Base-by-base conservation (phyloP, 1,140 invertebrate species). In the Hormaphis cornu region DNA sequence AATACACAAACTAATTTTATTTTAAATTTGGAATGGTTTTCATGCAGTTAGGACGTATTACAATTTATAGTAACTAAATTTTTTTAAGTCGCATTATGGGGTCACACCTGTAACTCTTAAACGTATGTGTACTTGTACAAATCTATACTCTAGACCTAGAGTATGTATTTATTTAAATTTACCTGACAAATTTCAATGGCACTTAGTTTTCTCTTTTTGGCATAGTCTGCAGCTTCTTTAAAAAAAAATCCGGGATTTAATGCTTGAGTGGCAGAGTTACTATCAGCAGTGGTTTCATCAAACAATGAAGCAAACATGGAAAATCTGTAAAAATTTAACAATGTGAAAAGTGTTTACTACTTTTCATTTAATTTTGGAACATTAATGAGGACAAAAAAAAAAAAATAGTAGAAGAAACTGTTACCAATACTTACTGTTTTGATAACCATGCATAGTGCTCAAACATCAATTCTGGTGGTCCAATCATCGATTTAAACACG, bases 201-300 rank as follows among this genome's bases (percentile, higher is more conserved):
- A 16, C 86, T 80, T 73, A 86, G 82, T 75, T 91, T 88, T 72
- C 94, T 84, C 72, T 86, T 82, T 22, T 86, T 85, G 44, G 91
- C 87, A 80, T 92, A 89, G 74, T 91, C 87, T 4, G 94, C 94
- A 37, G 95, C 93, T 80, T 91, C 87, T 77, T 97, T 91, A 76
- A 91, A 98, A 81, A 97, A 97, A 78, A 96, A 92, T 0, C 95
- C 95, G 22, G 95, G 95, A 82, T 98, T 93, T 77, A 97, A 93
- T 0, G 91, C 95, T 77, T 96, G 93, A 69, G 95, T 87, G 9
- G 93, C 91, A 28, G 89, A 88, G 53, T 97, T 80, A 24, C 93
- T 93, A 74, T 87, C 83, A 75, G 89, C 86, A 37, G 97, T 93
- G 20, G 94, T 93, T 79, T 95, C 91, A 80, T 95, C 91, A 83